Base-by-base conservation (phyloP, 2,113 vertebrate species). In the Alces alces region DNA sequence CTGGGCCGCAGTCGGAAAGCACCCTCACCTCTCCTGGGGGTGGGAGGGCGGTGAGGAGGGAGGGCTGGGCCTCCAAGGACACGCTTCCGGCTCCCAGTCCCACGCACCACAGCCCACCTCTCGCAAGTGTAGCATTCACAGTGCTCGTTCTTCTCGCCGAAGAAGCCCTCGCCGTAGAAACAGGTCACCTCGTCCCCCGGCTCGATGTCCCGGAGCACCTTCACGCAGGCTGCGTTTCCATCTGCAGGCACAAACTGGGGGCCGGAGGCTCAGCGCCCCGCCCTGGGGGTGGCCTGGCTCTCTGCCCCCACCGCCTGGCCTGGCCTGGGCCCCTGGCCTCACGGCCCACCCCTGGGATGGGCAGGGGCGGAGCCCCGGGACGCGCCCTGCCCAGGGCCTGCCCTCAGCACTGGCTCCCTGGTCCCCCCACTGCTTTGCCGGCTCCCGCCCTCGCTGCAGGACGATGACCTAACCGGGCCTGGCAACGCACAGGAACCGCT, bases 111-210 rank as follows among this genome's bases (percentile, higher is more conserved):
- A 21, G 2, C 78, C 97, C 97, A 99, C 99, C 99, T 99, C 98
- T 99, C 99, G 47, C 99, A 99, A 73, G 99, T 99, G 98, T 99
- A 98, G 98, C 99, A 99, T 98, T 99, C 99, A 86, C 99, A 99
- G 99, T 99, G 99, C 98, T 99, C 99, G 3, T 99, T 99, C 97
- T 99, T 99, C 97, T 99, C 99, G 0, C 99, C 99, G 7, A 99
- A 99, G 98, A 99, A 99, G 97, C 99, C 99, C 91, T 99, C 99
- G 0, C 99, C 99, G 50, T 99, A 99, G 99, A 99, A 99, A 98
- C 99, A 99, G 0, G 99, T 99, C 98, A 99, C 99, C 98, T 99
- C 99, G 19, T 99, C 99, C 94, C 99, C 99, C 0, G 99, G 99
- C 95, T 99, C 99, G 14, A 99, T 99, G 96, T 99, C 99, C 95